Base-by-base conservation (phyloP, 2,888 invertebrate genomes). In the Trissonchulus latispiculum region DNA sequence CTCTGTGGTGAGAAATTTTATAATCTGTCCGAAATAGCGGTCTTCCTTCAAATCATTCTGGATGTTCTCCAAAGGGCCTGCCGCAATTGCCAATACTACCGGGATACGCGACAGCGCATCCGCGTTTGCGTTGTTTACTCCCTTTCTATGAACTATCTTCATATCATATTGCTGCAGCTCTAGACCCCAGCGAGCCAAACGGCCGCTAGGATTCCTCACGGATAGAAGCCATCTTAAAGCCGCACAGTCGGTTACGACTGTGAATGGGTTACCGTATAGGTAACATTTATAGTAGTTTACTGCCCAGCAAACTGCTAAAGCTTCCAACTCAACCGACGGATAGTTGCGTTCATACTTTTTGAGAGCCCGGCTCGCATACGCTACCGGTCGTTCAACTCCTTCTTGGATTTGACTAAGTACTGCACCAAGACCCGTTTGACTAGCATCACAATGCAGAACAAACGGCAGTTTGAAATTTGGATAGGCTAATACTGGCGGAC, bases 141-240 rank as follows among this genome's bases (percentile, higher is more conserved):
- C 85, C 0, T 82, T 83, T 2, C 80, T 79, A 72, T 85, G 84
- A 2, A 78, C 74, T 1, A 84, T 78, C 0, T 78, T 75, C 1
- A 84, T 71, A 48, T 84, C 79, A 73, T 79, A 84, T 0, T 78
- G 75, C 75, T 84, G 83, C 0, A 86, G 73, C 31, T 78, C 75
- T 18, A 85, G 68, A 0, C 83, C 82, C 85, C 85, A 86, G 66
- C 85, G 74, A 0, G 83, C 83, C 0, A 86, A 74, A 36, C 85
- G 74, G 2, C 84, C 84, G n/a, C 80, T 79, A 0, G 83, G 83
- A 1, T 84, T 80, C 73, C 84, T 84, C 1, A 84, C 68, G 0
- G 79, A 77, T 23, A 48, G 8, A 48, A 48, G 48, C 48, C 48
- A 48, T 48, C 23, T 48, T 8, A 48, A 23, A 68, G 68, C 32